Evolutionary conservation across 2,113 vertebrate species (phyloP).

Genomic region (Gnathonemus echidnorhynchus): DNA sequence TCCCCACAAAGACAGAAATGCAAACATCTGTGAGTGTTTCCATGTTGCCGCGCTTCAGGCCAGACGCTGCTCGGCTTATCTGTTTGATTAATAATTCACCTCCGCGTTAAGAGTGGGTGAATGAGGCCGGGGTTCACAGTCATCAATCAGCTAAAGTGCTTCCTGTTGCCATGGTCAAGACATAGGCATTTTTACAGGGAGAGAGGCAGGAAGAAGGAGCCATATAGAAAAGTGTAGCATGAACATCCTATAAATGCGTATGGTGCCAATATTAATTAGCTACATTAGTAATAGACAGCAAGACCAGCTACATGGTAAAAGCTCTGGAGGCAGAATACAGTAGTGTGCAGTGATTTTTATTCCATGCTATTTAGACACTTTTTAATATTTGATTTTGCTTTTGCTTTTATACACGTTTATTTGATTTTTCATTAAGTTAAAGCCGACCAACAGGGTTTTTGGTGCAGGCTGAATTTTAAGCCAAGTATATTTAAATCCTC

Average conservation of each 20-base stretch:
- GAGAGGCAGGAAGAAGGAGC: slow-evolving; percentile 3
- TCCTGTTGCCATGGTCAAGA: neutral
- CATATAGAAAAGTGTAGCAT: neutral
- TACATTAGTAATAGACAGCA: neutral
- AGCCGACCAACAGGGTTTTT: neutral
- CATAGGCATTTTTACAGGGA: neutral
- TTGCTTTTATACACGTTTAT: neutral
- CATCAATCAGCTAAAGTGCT: slow-evolving; percentile 22
- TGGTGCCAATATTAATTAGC: neutral
- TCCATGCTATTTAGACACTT: neutral
- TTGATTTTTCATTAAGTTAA: neutral
- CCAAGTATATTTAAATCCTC: neutral
- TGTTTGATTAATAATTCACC: slow-evolving; percentile 29
- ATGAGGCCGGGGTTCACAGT: slow-evolving; percentile 21
- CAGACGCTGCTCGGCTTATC: neutral
- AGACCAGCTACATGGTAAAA: neutral
- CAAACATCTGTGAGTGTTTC: neutral
- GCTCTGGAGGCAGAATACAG: neutral
- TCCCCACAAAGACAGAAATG: neutral
- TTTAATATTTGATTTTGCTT: neutral
- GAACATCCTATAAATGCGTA: neutral
- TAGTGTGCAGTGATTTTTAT: neutral
- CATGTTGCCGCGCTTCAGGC: neutral
- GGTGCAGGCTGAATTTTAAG: neutral
- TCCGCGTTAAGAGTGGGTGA: slow-evolving; percentile 14